Evolutionary conservation across 2,888 invertebrate species (phyloP).

Genomic region (Drosophila nr. fundita): DNA sequence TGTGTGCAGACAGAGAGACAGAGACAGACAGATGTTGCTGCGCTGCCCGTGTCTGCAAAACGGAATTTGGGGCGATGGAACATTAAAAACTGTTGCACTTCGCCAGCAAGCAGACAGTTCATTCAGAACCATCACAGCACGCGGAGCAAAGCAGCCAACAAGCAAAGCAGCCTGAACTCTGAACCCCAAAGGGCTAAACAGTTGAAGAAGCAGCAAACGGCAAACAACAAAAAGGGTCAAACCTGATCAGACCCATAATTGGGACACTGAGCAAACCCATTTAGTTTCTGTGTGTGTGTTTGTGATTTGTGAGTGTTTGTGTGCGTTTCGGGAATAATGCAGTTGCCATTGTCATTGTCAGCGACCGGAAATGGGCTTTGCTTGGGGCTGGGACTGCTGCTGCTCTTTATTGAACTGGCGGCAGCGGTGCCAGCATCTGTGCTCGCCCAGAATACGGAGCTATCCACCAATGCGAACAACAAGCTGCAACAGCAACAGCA

Average conservation of each 20-base stretch:
- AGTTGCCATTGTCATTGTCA: slow-evolving; percentile 43
- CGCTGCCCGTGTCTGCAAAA: slow-evolving; percentile 61
- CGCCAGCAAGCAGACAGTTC: slow-evolving; percentile 75
- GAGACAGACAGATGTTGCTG: slow-evolving; percentile 24
- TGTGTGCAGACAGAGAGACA: slow-evolving; percentile 47
- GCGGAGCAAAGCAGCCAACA: slow-evolving; percentile 56
- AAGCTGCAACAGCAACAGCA: slow-evolving; percentile 64
- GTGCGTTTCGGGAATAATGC: slow-evolving; percentile 43
- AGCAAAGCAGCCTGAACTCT: slow-evolving; percentile 21
- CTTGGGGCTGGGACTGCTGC: slow-evolving; percentile 58
- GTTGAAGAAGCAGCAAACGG: slow-evolving; percentile 13
- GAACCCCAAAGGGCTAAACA: neutral
- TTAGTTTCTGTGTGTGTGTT: slow-evolving; percentile 16
- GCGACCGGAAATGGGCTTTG: slow-evolving; percentile 22
- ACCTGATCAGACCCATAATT: slow-evolving; percentile 38
- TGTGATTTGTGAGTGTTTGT: slow-evolving; percentile 1
- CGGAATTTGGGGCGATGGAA: slow-evolving; percentile 76
- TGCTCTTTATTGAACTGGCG: slow-evolving; percentile 51
- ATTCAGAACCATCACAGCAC: slow-evolving; percentile 82
- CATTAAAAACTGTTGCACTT: slow-evolving; percentile 84
- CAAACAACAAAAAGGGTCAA: slow-evolving; percentile 33
- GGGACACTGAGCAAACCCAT: slow-evolving; percentile 33
- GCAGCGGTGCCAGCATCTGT: slow-evolving; percentile 84
- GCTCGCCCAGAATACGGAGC: slow-evolving; percentile 83
- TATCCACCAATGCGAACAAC: slow-evolving; percentile 75